Evolutionary conservation across 1,140 invertebrate species (phyloP).

Genomic region (Eupristina koningsbergeri): DNA sequence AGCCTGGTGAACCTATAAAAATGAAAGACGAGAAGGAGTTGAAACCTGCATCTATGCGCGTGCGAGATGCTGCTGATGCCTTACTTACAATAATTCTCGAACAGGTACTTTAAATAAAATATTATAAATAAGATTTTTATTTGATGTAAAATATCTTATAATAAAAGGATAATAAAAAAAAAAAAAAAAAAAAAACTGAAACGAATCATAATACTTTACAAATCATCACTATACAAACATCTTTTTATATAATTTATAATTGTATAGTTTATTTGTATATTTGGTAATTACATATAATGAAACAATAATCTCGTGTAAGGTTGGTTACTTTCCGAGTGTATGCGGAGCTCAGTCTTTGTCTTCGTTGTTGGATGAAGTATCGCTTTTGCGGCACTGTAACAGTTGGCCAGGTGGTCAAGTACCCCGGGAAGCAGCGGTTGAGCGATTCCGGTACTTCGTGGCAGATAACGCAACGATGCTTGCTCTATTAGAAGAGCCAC

Average conservation of each 20-base stretch:
- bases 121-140: neutral
- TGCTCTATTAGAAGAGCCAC: slow-evolving; percentile 91
- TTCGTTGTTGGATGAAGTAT: slow-evolving; percentile 90
- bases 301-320: slow-evolving; percentile 69
- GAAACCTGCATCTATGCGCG: slow-evolving; percentile 96
- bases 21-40: slow-evolving; percentile 97
- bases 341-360: slow-evolving; percentile 89
- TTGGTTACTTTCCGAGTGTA: slow-evolving; percentile 86
- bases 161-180: no score
- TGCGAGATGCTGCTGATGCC: slow-evolving; percentile 95
- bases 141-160: no score
- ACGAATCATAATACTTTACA: no score
- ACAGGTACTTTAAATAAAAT: slow-evolving; percentile 78
- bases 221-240: no score
- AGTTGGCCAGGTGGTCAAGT: slow-evolving; percentile 73
- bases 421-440: slow-evolving; percentile 74
- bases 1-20: slow-evolving; percentile 89
- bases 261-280: no score
- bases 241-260: no score
- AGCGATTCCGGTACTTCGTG: slow-evolving; percentile 91
- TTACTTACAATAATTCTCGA: slow-evolving; percentile 92
- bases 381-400: slow-evolving; percentile 86
- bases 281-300: no score
- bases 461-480: slow-evolving; percentile 91
- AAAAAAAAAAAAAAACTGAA: no score